Evolutionary conservation across 2,113 vertebrate genomes (phyloP).

Genomic region (Saimiri boliviensis): DNA sequence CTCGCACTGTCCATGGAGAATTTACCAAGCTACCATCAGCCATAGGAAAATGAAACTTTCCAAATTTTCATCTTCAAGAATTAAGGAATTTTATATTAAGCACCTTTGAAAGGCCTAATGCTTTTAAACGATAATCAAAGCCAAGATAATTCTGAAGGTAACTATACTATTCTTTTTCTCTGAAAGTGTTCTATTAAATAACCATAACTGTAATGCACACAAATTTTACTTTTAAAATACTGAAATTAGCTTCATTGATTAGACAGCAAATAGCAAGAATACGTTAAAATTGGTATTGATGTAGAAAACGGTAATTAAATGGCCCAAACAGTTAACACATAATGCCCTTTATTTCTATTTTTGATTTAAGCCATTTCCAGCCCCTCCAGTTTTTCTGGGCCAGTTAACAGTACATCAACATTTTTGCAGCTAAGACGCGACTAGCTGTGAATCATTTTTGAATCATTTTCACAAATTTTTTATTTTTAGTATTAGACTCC

Average conservation of each 20-base stretch:
- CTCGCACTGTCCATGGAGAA: neutral
- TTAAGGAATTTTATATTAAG: conserved; percentile 12
- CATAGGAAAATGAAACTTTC: neutral
- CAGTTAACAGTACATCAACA: neutral
- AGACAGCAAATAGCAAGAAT: neutral
- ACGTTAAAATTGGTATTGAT: neutral
- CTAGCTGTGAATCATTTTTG: neutral
- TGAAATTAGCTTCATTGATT: neutral
- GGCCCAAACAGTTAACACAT: neutral
- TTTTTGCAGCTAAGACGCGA: conserved; percentile 19
- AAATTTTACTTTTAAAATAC: conserved; percentile 9
- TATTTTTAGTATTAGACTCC: conserved; percentile 35
- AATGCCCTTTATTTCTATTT: neutral
- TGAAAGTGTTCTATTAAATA: neutral
- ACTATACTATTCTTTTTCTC: neutral
- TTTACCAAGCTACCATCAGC: neutral
- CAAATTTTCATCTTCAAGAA: neutral
- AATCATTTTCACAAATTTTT: conserved; percentile 37
- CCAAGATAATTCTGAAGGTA: neutral
- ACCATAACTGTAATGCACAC: neutral
- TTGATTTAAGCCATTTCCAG: neutral
- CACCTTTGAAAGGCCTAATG: neutral
- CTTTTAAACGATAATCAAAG: neutral
- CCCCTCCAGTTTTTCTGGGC: neutral
- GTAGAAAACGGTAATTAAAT: neutral